Conservation (phyloP, 2,888 invertebrate genomes). For the Cabera pusaria region DNA sequence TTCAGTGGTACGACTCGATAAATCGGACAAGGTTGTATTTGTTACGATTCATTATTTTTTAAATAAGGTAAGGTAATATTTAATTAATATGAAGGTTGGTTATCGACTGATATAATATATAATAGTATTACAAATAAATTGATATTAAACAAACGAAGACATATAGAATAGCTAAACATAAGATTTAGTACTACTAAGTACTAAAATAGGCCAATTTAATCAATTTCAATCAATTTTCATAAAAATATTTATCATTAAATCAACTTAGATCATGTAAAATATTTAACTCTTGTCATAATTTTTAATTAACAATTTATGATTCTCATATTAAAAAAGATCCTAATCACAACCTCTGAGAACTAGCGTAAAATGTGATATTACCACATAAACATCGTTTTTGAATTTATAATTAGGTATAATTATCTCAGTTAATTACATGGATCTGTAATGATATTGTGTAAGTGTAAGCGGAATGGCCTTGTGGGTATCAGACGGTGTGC, state of each 20-base stretch:
- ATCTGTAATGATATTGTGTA: slow-evolving; percentile 24
- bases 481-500: slow-evolving; percentile 41
- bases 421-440: slow-evolving; percentile 16
- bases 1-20: slow-evolving; percentile 20
- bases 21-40: slow-evolving; percentile 24
- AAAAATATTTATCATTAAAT: too few relatives aligned
- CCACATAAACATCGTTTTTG: slow-evolving; percentile 3
- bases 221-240: too few relatives aligned
- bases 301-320: too few relatives aligned
- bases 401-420: slow-evolving; percentile 7
- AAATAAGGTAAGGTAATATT: slow-evolving; percentile 10
- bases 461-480: slow-evolving; percentile 44
- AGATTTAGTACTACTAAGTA: too few relatives aligned
- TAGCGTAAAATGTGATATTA: not conserved
- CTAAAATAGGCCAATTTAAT: too few relatives aligned
- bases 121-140: too few relatives aligned
- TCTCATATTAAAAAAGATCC: not conserved
- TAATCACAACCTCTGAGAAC: not conserved
- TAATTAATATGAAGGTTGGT: slow-evolving; percentile 1
- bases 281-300: too few relatives aligned
- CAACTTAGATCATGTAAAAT: too few relatives aligned
- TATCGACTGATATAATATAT: too few relatives aligned
- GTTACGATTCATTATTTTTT: slow-evolving; percentile 9
- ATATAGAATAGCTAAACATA: too few relatives aligned
- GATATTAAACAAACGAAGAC: too few relatives aligned